Evolutionary conservation across 2,888 invertebrate species (phyloP), one percentile per base, ranked within the genome.

Genomic region (Rotaria magnacalcarata): DNA sequence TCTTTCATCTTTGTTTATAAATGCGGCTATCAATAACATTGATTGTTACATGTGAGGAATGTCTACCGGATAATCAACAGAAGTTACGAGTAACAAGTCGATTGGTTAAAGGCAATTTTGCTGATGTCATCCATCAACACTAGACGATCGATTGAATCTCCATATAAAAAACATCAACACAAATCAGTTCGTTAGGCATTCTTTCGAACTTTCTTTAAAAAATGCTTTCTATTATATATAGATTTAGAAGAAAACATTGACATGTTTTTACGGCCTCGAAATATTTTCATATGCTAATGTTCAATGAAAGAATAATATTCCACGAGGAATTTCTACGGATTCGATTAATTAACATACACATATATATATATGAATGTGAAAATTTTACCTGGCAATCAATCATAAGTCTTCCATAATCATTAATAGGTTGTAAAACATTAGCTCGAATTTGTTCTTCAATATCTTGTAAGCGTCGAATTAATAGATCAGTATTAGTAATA

Each of bases 371-470:
- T 34, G 34, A 34, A 34, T 34, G 34, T 34, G 34, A 34, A 34
- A 34, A 34, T 34, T 34, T 67, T 41, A 67, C 67, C 19, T 67
- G 67, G 34, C 67, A 67, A 67, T 67, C 67, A 19, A 14, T 2
- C 34, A 67, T 67, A 67, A 67, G 67, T 19, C 34, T 67, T 34
- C 19, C 34, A 47, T 80, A 80, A n/a, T 80, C 80, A n/a, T n/a
- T 24, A n/a, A 80, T 43, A 1, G 47, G 43, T n/a, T 80, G 80
- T 24, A 47, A 21, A 80, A 21, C n/a, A 47, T 80, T 80, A 24
- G n/a, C 11, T 47, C 47, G 80, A 2, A 80, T 80, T 80, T 80
- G 80, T 47, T 80, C 80, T 47, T 80, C 80, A 24, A n/a, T 80
- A 11, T 80, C 80, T 47, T 8, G 7, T n/a, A 80, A 0, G 47